Percentiles rank a stretch among this genome's conserved stretches.
Evolutionary conservation across 2,113 vertebrate species (phyloP).

Genomic region (Antechinus stuartii): DNA sequence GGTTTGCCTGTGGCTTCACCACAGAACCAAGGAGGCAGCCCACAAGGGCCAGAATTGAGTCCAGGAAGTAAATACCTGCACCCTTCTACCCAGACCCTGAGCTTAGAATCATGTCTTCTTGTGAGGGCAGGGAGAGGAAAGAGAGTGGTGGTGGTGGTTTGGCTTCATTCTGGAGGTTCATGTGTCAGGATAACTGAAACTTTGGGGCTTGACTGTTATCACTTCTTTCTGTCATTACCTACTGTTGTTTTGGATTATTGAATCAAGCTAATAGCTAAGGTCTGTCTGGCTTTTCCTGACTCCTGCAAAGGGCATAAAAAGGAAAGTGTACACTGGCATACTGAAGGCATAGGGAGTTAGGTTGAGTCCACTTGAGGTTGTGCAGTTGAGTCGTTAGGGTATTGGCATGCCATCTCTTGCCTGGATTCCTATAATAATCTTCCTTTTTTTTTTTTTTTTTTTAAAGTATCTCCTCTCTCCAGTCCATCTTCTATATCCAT

Average conservation of each 20-base stretch:
- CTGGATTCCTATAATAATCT: background rate
- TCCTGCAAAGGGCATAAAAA: background rate
- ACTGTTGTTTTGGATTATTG: background rate
- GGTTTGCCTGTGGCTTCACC: background rate
- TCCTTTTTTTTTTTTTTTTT: background rate
- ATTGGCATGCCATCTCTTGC: background rate
- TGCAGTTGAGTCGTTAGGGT: background rate
- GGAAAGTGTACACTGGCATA: background rate
- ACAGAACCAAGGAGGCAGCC: background rate
- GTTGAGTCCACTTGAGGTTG: background rate
- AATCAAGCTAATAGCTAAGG: background rate
- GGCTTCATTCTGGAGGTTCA: background rate
- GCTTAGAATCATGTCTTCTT: rapidly evolving
- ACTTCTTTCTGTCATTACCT: background rate
- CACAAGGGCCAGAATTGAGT: background rate
- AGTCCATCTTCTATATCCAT: background rate
- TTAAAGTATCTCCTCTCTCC: background rate
- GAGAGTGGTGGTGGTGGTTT: background rate
- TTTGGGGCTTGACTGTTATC: background rate
- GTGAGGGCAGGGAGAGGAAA: rapidly evolving
- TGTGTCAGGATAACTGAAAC: background rate
- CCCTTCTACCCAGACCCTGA: background rate
- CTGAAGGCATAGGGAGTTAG: background rate
- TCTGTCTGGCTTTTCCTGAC: background rate
- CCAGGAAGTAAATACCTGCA: background rate